Base-by-base conservation (phyloP, 2,113 vertebrate genomes). In the Beaufortia kweichowensis region DNA sequence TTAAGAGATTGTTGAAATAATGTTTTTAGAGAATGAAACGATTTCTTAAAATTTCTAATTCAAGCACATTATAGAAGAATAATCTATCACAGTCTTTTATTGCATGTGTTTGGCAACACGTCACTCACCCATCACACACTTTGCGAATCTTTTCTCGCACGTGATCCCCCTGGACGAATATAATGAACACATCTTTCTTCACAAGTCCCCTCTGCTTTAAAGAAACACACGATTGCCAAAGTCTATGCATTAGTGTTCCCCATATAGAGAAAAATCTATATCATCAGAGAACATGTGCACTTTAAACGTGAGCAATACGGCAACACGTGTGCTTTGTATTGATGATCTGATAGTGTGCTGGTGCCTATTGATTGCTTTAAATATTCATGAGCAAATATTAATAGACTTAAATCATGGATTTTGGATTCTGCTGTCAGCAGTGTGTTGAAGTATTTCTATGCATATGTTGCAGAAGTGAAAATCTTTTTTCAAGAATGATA, bases 131-230 rank as follows among this genome's bases (percentile, higher is more conserved):
- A 28, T 87, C 81, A 71, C 87, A 87, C 31, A 87, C 80, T 65
- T 84, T 85, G 33, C 68, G 63, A 15, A 85, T 81, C 46, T 87
- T 88, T 57, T 63, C 76, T 71, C 77, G 85, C 48, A 87, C 68
- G 21, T 84, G 80, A 35, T 87, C 84, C 31, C 86, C 87, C 65
- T 87, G 87, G 31, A 86, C 76, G 67, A 86, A 88, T 39, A 88
- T 77, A 4, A 88, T 81, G 48, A 88, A 88, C 29, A 84, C 83
- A 1, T 85, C 83, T 67, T 86, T 87, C 83, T 84, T 82, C 26
- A 76, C 57, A 2, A 61, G 14, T 55, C 78, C 74, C 21, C 79
- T 74, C 87, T 88, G 63, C 9, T 61, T 57, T 6, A 75, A 74
- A 55, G 60, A 69, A 78, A 56, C 14, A 72, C 10, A 64, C 14